These are phyloP conservation scores for Gortyna flavago DNA, from an alignment of 2,888 invertebrate genomes.

Conservation along the genomic window DNA sequence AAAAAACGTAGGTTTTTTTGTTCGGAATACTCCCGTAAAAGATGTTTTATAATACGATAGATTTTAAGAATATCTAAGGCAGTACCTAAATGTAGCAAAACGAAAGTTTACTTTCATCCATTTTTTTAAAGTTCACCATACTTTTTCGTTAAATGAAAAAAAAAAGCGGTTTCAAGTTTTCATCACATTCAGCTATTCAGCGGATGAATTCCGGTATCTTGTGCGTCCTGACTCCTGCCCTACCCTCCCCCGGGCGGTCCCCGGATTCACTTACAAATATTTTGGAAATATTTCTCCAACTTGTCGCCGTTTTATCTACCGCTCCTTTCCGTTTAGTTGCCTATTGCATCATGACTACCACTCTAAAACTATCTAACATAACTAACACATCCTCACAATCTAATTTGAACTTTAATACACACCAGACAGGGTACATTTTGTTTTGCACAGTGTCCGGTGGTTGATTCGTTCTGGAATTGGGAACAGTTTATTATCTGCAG, in stretches of 20 bases:
- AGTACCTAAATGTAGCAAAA: not conserved
- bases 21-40: not conserved
- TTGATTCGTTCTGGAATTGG: constrained; percentile 56
- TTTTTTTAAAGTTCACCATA: not conserved
- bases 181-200: constrained; percentile 68
- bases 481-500: constrained; percentile 83
- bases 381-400: not conserved
- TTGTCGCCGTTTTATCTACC: constrained; percentile 89
- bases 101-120: no score
- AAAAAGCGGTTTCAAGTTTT: constrained; percentile 70
- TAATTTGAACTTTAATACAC: constrained; percentile 26
- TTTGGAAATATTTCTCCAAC: constrained; percentile 90
- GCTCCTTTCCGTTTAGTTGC: constrained; percentile 88
- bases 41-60: not conserved
- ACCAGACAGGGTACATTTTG: constrained; percentile 43
- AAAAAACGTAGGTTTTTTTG: not conserved
- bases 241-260: constrained; percentile 78
- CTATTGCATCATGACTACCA: constrained; percentile 77
- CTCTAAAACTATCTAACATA: constrained; percentile 35
- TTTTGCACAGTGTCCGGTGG: fast-evolving
- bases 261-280: constrained; percentile 88
- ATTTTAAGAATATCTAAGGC: not conserved
- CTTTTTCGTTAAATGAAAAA: constrained; percentile 47
- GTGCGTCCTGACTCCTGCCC: constrained; percentile 63
- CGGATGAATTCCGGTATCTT: constrained; percentile 70